phyloP scores from a whole-genome alignment of 2,888 invertebrate genomes.

The Drosophila subsilvestris region DNA sequence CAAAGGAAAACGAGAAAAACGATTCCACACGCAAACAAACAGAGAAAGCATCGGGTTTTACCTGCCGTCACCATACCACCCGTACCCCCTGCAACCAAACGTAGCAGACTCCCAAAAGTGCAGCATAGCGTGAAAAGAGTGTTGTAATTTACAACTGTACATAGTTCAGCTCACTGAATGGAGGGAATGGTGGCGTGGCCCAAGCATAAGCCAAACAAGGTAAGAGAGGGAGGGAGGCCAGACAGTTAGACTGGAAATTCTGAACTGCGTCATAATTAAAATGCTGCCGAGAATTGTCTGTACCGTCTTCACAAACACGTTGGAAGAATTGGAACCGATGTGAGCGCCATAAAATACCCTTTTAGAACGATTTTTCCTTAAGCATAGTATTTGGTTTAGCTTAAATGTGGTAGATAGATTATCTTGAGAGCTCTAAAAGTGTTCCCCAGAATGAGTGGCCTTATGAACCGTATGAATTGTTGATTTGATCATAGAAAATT shows the following conservation, averaged over 20 bases:
- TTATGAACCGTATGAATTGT: too few relatives aligned
- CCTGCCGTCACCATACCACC: constrained; percentile 26
- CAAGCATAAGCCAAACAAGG: constrained; percentile 26
- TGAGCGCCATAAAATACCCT: neutral
- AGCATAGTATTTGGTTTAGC: neutral
- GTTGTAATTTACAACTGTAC: constrained; percentile 69
- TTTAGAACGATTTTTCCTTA: neutral
- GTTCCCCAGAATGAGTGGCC: too few relatives aligned
- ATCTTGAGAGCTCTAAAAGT: too few relatives aligned
- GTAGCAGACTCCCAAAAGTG: constrained; percentile 64
- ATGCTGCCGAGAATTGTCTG: constrained; percentile 61
- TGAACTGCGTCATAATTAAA: constrained; percentile 62
- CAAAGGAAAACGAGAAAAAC: neutral
- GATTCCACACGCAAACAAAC: constrained; percentile 47
- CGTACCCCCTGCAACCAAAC: constrained; percentile 1
- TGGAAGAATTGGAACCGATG: neutral
- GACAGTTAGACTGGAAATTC: constrained; percentile 33
- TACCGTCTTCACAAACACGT: constrained; percentile 20
- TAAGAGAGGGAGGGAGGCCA: neutral
- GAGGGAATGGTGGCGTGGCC: constrained; percentile 5
- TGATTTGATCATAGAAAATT: too few relatives aligned
- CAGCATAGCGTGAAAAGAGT: constrained; percentile 72
- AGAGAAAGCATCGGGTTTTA: constrained; percentile 45
- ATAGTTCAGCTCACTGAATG: neutral
- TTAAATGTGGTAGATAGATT: neutral